These are phyloP conservation scores for Felis catus DNA, from an alignment of 2,113 vertebrate genomes.

Conservation along the genomic window DNA sequence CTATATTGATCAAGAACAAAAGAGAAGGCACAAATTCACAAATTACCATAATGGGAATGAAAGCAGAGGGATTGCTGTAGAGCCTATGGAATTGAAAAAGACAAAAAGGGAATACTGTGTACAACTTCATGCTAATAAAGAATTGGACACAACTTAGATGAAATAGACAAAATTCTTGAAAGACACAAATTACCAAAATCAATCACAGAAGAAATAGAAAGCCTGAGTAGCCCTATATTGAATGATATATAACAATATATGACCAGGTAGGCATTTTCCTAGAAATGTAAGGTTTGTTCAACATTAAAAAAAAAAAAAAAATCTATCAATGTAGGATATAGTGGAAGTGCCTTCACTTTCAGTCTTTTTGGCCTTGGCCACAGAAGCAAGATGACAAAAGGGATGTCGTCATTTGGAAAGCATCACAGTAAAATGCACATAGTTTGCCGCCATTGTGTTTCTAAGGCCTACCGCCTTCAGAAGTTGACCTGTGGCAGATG, in stretches of 20 bases:
- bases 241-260: not conserved
- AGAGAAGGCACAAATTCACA: not conserved
- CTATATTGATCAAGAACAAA: not conserved
- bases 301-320: not conserved
- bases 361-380: not conserved
- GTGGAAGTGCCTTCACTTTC: not conserved
- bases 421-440: not conserved
- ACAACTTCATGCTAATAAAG: not conserved
- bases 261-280: not conserved
- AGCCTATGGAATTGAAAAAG: not conserved
- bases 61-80: not conserved
- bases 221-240: not conserved
- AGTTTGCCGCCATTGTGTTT: not conserved
- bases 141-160: not conserved
- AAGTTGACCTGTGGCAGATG: not conserved
- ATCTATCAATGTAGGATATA: not conserved
- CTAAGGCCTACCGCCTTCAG: not conserved
- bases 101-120: not conserved
- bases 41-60: not conserved
- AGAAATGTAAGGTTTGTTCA: not conserved
- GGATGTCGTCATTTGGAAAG: not conserved
- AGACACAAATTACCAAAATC: not conserved
- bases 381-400: not conserved
- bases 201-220: not conserved
- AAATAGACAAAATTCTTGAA: not conserved